Percentiles rank a stretch among this genome's conserved stretches.
Evolutionary conservation across 2,113 vertebrate genomes (phyloP).

Genomic region (Coturnix japonica): DNA sequence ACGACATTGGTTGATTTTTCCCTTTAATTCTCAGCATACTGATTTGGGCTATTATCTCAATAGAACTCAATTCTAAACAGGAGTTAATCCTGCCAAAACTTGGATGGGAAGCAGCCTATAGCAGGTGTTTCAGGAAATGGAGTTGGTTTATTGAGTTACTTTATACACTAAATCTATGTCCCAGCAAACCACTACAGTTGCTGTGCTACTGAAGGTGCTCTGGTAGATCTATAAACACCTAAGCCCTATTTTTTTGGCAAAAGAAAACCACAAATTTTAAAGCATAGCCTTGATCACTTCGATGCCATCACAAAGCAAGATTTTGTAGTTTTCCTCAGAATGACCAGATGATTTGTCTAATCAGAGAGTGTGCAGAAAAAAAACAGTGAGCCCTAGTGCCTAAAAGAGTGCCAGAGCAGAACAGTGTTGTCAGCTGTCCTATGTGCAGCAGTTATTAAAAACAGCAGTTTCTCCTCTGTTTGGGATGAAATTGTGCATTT

Average conservation of each 20-base stretch:
- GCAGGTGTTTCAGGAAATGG: constrained; percentile 37
- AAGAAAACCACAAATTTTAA: neutral
- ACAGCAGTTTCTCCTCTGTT: neutral
- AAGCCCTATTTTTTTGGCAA: neutral
- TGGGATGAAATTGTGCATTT: neutral
- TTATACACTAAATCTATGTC: neutral
- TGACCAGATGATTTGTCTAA: neutral
- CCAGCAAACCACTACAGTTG: neutral
- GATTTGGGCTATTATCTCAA: constrained; percentile 28
- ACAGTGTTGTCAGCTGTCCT: neutral
- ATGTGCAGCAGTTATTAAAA: neutral
- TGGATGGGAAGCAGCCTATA: constrained; percentile 26
- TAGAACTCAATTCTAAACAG: neutral
- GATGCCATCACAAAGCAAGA: neutral
- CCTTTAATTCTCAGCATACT: neutral
- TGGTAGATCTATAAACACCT: neutral
- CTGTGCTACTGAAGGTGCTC: neutral
- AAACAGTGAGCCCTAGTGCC: neutral
- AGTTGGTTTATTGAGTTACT: neutral
- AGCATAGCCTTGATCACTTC: neutral
- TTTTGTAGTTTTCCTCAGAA: neutral
- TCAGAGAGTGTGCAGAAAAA: neutral
- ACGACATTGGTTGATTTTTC: neutral
- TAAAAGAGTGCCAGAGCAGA: neutral
- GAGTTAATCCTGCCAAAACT: neutral